These are phyloP conservation scores for Telenomus remus DNA, from an alignment of 1,140 invertebrate species.

Conservation along the genomic window DNA sequence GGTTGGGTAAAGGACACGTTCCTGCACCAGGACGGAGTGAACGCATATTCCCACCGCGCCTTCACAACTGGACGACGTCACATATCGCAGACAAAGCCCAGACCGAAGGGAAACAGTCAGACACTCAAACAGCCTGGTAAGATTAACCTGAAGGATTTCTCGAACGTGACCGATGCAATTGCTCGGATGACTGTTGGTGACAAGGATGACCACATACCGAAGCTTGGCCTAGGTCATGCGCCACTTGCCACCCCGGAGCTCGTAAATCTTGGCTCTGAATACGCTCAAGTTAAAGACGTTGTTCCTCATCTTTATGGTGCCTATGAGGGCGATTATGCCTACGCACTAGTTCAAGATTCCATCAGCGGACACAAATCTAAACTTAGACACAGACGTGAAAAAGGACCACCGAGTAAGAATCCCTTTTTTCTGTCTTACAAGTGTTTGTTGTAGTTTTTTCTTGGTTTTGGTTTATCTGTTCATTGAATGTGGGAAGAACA, in stretches of 20 bases:
- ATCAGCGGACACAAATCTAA: conserved; percentile 78
- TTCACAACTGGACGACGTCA: conserved; percentile 88
- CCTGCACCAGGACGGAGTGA: conserved; percentile 78
- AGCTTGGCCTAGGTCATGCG: conserved; percentile 80
- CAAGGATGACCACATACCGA: conserved; percentile 75
- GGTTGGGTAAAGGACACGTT: conserved; percentile 82
- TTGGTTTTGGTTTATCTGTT: background rate
- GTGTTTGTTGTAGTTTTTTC: background rate
- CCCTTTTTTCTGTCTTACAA: no score
- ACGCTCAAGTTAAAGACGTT: conserved; percentile 81
- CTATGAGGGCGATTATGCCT: conserved; percentile 78
- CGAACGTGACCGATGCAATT: conserved; percentile 90
- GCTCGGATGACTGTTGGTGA: conserved; percentile 84
- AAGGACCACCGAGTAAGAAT: conserved; percentile 79
- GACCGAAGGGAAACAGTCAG: conserved; percentile 85
- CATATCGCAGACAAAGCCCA: conserved; percentile 79
- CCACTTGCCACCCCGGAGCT: conserved; percentile 88
- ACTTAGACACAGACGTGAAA: conserved; percentile 79
- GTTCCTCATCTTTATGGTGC: conserved; percentile 78
- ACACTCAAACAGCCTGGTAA: conserved; percentile 92
- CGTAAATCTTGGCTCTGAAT: conserved; percentile 83
- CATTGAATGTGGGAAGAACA: background rate
- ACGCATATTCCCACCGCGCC: conserved; percentile 84
- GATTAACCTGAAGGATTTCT: conserved; percentile 91
- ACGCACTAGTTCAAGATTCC: conserved; percentile 80